phyloP scores from a whole-genome alignment of 2,797 vertebrate genomes.

The Semaprochilodus insignis region DNA sequence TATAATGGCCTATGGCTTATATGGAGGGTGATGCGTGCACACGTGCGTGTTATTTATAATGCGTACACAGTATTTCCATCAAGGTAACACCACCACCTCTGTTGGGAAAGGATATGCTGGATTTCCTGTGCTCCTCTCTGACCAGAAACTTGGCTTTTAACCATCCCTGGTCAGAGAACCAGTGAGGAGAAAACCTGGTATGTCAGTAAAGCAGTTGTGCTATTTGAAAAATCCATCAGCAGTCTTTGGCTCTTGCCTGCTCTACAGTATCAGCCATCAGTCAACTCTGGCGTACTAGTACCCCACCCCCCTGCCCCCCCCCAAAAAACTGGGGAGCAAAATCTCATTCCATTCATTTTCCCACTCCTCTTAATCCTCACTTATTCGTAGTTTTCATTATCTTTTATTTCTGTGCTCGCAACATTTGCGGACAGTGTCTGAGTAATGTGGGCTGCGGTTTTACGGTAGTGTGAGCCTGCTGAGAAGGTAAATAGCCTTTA shows the following conservation, averaged over 20 bases:
- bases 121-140: constrained; percentile 3
- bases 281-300: constrained; percentile 34
- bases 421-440: background rate
- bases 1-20: constrained; percentile 4
- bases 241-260: constrained; percentile 28
- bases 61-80: constrained; percentile 17
- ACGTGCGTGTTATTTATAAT: constrained; percentile 35
- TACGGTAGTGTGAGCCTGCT: background rate
- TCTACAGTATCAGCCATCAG: constrained; percentile 36
- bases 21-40: constrained; percentile 29
- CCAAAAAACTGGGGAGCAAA: background rate
- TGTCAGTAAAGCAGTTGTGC: constrained; percentile 28
- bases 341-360: constrained; percentile 19
- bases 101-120: background rate
- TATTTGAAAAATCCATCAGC: constrained; percentile 54
- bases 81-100: background rate
- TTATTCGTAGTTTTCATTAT: background rate
- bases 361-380: background rate
- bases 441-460: background rate
- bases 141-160: background rate
- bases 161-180: background rate
- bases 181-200: constrained; percentile 9
- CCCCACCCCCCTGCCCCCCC: background rate
- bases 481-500: background rate
- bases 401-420: background rate